Base-by-base conservation (phyloP, 2,113 vertebrate genomes). In the Arothron firmamentum region DNA sequence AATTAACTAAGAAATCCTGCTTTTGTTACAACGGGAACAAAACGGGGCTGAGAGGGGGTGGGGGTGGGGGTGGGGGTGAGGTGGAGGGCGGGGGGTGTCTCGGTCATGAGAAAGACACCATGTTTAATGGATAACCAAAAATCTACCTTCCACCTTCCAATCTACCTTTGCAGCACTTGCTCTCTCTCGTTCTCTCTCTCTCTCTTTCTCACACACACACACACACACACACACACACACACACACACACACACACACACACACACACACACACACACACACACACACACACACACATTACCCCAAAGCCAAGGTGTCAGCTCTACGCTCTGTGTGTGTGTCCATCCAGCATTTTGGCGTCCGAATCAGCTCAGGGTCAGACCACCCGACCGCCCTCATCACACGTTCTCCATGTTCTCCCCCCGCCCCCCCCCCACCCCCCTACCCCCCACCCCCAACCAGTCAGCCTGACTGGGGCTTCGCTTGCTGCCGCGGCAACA, bases 11-110 rank as follows among this genome's bases (percentile, higher is more conserved):
- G 76, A 88, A 86, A 89, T 77, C 74, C 72, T 18, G 78, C 79
- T 85, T 88, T 90, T 88, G 81, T 89, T 84, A 81, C 84, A 89
- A 86, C 89, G 85, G 79, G 85, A 80, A 85, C 82, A 90, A 88
- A 85, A 82, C 80, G 43, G 66, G 50, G 59, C 64, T 34, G 62
- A 61, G 12, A 10, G 67, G 72, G 62, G 62, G 67, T n/a, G n/a
- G n/a, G n/a, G n/a, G n/a, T n/a, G 70, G 53, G 66, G 67, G 63
- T 52, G 49, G 42, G 69, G 43, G 58, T 60, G 41, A 59, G 62
- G 14, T 7, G 62, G 72, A 57, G 56, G 65, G 70, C 46, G 63
- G 72, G 54, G 52, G 59, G 76, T 74, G 77, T 79, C 55, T 68
- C 45, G 60, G 70, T 79, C 75, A 56, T 55, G 68, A 81, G 73